A percentile compares a stretch with the other conserved stretches of the same genome.
phyloP scores from a whole-genome alignment of 2,888 invertebrate species.

The Acronicta aceris region DNA sequence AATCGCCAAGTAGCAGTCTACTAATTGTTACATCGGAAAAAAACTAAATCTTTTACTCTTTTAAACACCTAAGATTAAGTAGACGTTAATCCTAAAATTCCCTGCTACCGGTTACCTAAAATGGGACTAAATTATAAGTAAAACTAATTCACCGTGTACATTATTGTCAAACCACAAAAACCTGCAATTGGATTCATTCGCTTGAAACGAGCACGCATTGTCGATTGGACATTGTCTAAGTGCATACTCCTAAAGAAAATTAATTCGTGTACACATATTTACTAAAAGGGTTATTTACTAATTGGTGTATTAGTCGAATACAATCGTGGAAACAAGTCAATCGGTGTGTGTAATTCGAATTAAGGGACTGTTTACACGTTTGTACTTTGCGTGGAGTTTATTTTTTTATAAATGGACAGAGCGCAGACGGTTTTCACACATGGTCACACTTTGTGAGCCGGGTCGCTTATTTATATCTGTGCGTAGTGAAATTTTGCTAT shows the following conservation, averaged over 20 bases:
- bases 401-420: constrained; percentile 75
- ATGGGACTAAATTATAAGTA: constrained; percentile 56
- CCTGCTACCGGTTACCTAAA: constrained; percentile 51
- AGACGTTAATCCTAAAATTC: constrained; percentile 42
- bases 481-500: constrained; percentile 39
- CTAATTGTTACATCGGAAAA: neutral
- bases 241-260: constrained; percentile 75
- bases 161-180: constrained; percentile 68
- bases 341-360: constrained; percentile 85
- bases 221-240: constrained; percentile 75
- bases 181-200: constrained; percentile 65
- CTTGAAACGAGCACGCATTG: constrained; percentile 75
- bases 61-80: constrained; percentile 18
- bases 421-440: constrained; percentile 81
- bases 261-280: constrained; percentile 72
- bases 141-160: constrained; percentile 71
- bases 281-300: constrained; percentile 81
- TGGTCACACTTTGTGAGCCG: constrained; percentile 73
- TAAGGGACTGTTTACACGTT: constrained; percentile 84
- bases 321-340: constrained; percentile 83
- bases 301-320: constrained; percentile 79
- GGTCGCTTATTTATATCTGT: constrained; percentile 61
- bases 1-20: neutral
- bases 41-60: constrained; percentile 18
- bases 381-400: constrained; percentile 69